These are phyloP conservation scores for Oplegnathus fasciatus DNA, from an alignment of 2,113 vertebrate species.

Conservation along the genomic window DNA sequence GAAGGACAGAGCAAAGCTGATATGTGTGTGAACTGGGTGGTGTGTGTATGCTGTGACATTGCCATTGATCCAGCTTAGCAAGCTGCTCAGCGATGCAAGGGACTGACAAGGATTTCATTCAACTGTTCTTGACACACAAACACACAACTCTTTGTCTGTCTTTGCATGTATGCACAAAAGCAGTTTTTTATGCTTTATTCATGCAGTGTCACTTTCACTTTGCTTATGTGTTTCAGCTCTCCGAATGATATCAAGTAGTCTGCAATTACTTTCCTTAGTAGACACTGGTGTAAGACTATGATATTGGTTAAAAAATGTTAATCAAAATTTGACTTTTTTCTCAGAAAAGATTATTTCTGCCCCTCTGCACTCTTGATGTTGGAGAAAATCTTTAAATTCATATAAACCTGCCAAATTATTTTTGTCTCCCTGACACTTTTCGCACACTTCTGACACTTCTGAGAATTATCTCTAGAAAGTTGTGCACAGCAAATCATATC, in stretches of 20 bases:
- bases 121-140: slow-evolving; percentile 78
- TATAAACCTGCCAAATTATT: neutral
- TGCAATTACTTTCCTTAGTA: neutral
- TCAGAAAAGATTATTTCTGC: neutral
- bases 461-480: neutral
- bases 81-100: slow-evolving; percentile 75
- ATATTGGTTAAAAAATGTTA: neutral
- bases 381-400: neutral
- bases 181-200: slow-evolving; percentile 50
- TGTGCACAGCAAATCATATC: neutral
- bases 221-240: slow-evolving; percentile 3
- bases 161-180: slow-evolving; percentile 55
- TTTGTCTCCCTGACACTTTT: neutral
- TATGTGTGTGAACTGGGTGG: slow-evolving; percentile 64
- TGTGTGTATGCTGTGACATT: slow-evolving; percentile 74
- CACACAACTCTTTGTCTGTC: slow-evolving; percentile 66
- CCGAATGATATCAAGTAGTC: neutral
- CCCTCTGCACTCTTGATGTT: neutral
- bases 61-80: slow-evolving; percentile 83
- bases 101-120: slow-evolving; percentile 82
- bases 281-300: neutral
- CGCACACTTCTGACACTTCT: neutral
- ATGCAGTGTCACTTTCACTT: slow-evolving; percentile 41
- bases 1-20: slow-evolving; percentile 66
- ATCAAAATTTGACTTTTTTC: neutral